A percentile compares a stretch with the other conserved stretches of the same genome.
phyloP scores from a whole-genome alignment of 2,888 invertebrate genomes.

The Drosophila histrio region DNA sequence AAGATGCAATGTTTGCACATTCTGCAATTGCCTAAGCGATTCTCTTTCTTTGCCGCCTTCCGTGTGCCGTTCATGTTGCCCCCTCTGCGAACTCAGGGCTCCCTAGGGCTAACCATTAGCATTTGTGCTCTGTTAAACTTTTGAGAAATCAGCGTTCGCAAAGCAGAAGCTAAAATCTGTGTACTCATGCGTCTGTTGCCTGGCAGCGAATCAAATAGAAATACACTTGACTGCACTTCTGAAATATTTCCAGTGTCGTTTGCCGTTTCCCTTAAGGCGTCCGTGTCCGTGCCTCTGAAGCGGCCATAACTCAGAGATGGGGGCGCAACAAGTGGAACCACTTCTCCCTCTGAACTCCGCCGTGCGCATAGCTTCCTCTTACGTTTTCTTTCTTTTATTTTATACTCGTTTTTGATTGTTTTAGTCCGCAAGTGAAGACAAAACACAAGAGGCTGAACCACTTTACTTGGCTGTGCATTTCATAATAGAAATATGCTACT shows the following conservation, averaged over 20 bases:
- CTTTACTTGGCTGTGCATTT: conserved; percentile 58
- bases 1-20: background rate
- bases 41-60: background rate
- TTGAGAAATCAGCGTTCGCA: conserved; percentile 34
- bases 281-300: conserved; percentile 15
- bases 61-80: background rate
- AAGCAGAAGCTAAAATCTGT: conserved; percentile 38
- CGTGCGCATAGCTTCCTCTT: conserved; percentile 1
- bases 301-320: conserved; percentile 40
- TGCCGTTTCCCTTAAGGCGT: conserved; percentile 28
- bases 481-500: conserved; percentile 51
- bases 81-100: conserved; percentile 1
- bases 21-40: conserved; percentile 7
- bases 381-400: background rate
- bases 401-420: conserved; percentile 39
- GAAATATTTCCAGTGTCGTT: conserved; percentile 55
- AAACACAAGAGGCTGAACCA: conserved; percentile 28
- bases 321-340: conserved; percentile 47
- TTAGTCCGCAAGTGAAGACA: conserved; percentile 23
- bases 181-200: conserved; percentile 33
- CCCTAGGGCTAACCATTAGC: conserved; percentile 49
- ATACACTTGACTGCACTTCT: conserved; percentile 57
- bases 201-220: conserved; percentile 51
- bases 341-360: conserved; percentile 1
- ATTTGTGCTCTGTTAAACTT: conserved; percentile 41